Percentiles rank a stretch among this genome's conserved stretches.
Evolutionary conservation across 2,113 vertebrate species (phyloP).

Genomic region (Cebus imitator): DNA sequence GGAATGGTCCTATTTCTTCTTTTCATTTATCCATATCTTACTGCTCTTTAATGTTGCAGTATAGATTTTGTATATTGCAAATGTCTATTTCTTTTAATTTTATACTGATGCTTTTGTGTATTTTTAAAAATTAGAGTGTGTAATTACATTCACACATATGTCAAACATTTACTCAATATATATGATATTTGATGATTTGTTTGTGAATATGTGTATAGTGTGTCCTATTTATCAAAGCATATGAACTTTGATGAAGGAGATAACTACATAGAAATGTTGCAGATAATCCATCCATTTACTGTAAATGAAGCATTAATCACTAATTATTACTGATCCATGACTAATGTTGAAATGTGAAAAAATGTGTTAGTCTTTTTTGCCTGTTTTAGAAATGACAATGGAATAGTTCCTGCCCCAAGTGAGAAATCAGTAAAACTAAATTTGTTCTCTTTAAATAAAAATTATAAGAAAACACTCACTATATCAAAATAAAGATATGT

Average conservation of each 20-base stretch:
- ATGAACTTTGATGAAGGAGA: neutral
- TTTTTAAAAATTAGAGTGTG: neutral
- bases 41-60: neutral
- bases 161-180: neutral
- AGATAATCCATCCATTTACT: neutral
- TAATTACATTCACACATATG: neutral
- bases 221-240: neutral
- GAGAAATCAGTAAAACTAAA: neutral
- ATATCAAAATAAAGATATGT: neutral
- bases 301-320: neutral
- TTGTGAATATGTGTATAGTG: neutral
- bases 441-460: neutral
- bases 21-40: neutral
- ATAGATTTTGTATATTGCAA: neutral
- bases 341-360: neutral
- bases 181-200: neutral
- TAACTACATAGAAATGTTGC: neutral
- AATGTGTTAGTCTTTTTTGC: neutral
- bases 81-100: neutral
- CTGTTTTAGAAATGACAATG: neutral
- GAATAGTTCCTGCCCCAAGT: neutral
- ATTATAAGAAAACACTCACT: neutral
- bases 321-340: neutral
- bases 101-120: neutral
- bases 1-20: neutral